Percentiles rank a stretch among this genome's conserved stretches.
These are phyloP conservation scores for Polypedilum pembai DNA, from an alignment of 1,140 invertebrate species.

Conservation along the genomic window DNA sequence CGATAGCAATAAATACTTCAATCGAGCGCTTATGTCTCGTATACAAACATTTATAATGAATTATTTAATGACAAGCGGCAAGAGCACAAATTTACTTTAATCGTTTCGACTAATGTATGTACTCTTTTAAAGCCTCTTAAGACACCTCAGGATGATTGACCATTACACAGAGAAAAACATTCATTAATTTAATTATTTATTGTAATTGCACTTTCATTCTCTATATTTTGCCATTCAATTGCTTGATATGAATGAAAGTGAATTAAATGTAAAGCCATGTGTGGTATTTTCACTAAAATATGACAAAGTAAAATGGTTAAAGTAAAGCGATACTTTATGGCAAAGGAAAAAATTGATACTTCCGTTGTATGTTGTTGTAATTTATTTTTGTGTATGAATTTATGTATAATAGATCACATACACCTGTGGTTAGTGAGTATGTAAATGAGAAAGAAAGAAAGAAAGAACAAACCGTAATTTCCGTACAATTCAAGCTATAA, in stretches of 20 bases:
- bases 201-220: neutral
- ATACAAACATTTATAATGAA: neutral
- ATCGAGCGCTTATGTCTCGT: neutral
- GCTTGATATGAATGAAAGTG: neutral
- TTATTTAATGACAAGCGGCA: neutral
- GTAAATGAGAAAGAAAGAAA: neutral
- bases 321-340: neutral
- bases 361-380: neutral
- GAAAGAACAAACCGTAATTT: neutral
- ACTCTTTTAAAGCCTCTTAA: slow-evolving; percentile 1
- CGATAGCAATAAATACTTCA: neutral
- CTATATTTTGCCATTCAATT: neutral
- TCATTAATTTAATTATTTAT: slow-evolving; percentile 15
- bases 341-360: neutral
- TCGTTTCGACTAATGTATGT: neutral
- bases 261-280: neutral
- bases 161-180: neutral
- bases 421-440: neutral
- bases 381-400: neutral
- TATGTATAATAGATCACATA: neutral
- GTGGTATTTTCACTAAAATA: slow-evolving; percentile 18
- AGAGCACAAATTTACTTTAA: neutral
- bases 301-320: neutral
- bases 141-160: neutral
- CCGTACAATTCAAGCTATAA: neutral